Conservation (phyloP, 2,113 vertebrate species). For the Clarias gariepinus region DNA sequence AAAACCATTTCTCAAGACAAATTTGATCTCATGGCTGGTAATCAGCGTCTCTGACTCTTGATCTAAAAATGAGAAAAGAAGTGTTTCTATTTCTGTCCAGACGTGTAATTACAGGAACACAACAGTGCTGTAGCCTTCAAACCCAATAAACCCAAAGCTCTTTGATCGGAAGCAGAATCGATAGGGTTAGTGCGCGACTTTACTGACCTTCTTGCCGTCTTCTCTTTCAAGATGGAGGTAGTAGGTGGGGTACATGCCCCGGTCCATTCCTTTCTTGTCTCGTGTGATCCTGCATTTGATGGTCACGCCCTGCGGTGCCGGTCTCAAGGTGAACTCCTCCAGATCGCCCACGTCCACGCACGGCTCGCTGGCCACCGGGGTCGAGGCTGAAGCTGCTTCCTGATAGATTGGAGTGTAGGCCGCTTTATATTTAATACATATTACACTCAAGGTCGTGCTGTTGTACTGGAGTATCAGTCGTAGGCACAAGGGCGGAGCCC, state of each 20-base stretch:
- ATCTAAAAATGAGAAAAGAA: conserved; percentile 10
- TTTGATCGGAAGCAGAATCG: not conserved
- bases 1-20: not conserved
- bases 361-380: conserved; percentile 81
- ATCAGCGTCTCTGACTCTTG: conserved; percentile 17
- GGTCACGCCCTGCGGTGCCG: conserved; percentile 90
- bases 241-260: conserved; percentile 99
- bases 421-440: not conserved
- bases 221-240: conserved; percentile 97
- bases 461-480: no score
- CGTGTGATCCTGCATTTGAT: conserved; percentile 97
- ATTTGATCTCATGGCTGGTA: not conserved
- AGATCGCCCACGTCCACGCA: conserved; percentile 88
- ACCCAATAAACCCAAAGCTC: not conserved
- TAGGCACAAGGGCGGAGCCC: no score
- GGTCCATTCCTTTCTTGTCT: conserved; percentile 99
- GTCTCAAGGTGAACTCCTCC: conserved; percentile 91
- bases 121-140: not conserved
- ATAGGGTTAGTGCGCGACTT: not conserved
- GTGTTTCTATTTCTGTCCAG: conserved; percentile 10
- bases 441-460: no score
- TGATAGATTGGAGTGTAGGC: conserved; percentile 53
- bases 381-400: conserved; percentile 92
- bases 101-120: not conserved
- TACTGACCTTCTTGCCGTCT: conserved; percentile 94